These are phyloP conservation scores for Bombus superbus DNA, from an alignment of 1,140 invertebrate genomes.

Conservation along the genomic window DNA sequence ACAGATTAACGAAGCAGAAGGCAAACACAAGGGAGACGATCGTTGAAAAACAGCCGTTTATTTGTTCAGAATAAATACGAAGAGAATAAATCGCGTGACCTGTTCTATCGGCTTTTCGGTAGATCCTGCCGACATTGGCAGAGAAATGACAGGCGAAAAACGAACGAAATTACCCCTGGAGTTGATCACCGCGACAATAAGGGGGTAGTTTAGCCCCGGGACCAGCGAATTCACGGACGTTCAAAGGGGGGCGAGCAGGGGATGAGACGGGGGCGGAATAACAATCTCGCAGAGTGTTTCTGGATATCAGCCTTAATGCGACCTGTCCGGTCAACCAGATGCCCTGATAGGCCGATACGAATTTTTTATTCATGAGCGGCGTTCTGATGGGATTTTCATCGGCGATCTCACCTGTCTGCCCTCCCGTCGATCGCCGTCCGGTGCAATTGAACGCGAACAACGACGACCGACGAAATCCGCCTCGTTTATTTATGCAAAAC, in stretches of 20 bases:
- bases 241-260: slow-evolving; percentile 36
- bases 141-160: slow-evolving; percentile 60
- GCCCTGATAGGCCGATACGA: slow-evolving; percentile 67
- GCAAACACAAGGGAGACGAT: background rate
- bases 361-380: slow-evolving; percentile 76
- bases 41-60: background rate
- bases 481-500: slow-evolving; percentile 56
- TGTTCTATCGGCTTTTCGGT: background rate
- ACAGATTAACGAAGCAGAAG: background rate
- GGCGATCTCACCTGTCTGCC: slow-evolving; percentile 72
- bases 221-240: slow-evolving; percentile 56
- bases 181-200: slow-evolving; percentile 64
- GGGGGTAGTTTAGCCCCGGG: slow-evolving; percentile 61
- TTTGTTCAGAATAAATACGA: background rate
- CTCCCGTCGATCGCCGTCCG: slow-evolving; percentile 65
- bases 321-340: slow-evolving; percentile 77
- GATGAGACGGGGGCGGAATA: slow-evolving; percentile 64
- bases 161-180: slow-evolving; percentile 60
- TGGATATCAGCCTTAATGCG: slow-evolving; percentile 76
- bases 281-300: slow-evolving; percentile 79
- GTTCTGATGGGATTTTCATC: slow-evolving; percentile 73
- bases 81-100: slow-evolving; percentile 5
- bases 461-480: slow-evolving; percentile 14
- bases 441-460: slow-evolving; percentile 61
- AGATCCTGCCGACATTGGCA: background rate